Conservation (phyloP, 1,140 invertebrate genomes). For the Vanessa tameamea region DNA sequence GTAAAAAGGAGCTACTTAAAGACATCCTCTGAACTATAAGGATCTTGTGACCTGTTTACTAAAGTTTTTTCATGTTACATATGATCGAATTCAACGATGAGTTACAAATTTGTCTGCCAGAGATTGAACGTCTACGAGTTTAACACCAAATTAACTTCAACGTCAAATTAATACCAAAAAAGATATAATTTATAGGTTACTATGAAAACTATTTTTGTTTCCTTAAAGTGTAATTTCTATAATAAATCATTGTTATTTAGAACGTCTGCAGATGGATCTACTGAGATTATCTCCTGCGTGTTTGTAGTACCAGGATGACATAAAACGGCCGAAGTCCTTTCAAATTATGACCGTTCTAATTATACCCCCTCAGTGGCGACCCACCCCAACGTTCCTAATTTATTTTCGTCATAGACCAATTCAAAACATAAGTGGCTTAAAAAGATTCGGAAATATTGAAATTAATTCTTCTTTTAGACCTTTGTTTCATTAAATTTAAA, state of each 20-base stretch:
- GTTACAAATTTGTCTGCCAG: too few species aligned
- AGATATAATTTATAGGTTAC: too few species aligned
- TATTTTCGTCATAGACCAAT: constrained; percentile 35
- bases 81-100: too few species aligned
- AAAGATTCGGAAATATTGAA: neutral
- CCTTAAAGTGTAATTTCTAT: neutral
- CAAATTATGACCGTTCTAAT: constrained; percentile 42
- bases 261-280: constrained; percentile 2
- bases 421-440: constrained; percentile 6
- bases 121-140: too few species aligned
- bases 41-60: too few species aligned
- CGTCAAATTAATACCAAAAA: too few species aligned
- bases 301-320: constrained; percentile 13
- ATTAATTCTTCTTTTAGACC: neutral
- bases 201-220: constrained; percentile 4
- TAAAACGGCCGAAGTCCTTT: constrained; percentile 31
- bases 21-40: too few species aligned
- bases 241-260: constrained; percentile 13
- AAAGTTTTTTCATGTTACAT: too few species aligned
- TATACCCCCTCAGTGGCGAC: constrained; percentile 34
- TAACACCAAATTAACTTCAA: too few species aligned
- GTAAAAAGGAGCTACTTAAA: too few species aligned
- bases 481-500: neutral
- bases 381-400: constrained; percentile 36
- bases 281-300: constrained; percentile 17